Percentiles rank a stretch among this genome's conserved stretches.
Evolutionary conservation across 2,113 vertebrate species (phyloP).

Genomic region (Canis aureus): DNA sequence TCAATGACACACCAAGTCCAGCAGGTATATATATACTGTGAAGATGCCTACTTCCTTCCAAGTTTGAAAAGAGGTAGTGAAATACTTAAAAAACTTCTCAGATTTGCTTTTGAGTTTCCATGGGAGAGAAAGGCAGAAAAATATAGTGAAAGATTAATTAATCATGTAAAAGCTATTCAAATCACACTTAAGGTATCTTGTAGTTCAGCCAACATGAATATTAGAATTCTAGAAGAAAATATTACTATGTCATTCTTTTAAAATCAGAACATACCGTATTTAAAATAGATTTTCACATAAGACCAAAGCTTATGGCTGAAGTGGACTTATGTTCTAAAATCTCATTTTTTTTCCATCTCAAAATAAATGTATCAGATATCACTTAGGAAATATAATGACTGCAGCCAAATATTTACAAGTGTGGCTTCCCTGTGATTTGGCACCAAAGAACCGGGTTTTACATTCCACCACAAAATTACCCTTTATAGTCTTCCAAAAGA

Average conservation of each 20-base stretch:
- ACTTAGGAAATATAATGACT: neutral
- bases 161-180: neutral
- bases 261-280: neutral
- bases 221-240: conserved; percentile 16
- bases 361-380: neutral
- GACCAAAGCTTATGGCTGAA: neutral
- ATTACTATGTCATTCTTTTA: neutral
- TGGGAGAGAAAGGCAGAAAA: neutral
- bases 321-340: neutral
- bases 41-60: neutral
- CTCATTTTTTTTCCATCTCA: neutral
- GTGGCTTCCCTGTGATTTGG: neutral
- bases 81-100: neutral
- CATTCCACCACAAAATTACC: neutral
- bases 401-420: neutral
- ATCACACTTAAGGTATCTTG: neutral
- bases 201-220: neutral
- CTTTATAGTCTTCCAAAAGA: conserved; percentile 23
- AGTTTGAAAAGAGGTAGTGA: neutral
- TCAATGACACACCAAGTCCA: neutral
- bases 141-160: neutral
- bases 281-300: neutral
- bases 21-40: neutral
- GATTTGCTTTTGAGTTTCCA: neutral
- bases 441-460: neutral